Percentiles rank a stretch among this genome's conserved stretches.
phyloP scores from a whole-genome alignment of 2,113 vertebrate species.

The Anolis carolinensis region DNA sequence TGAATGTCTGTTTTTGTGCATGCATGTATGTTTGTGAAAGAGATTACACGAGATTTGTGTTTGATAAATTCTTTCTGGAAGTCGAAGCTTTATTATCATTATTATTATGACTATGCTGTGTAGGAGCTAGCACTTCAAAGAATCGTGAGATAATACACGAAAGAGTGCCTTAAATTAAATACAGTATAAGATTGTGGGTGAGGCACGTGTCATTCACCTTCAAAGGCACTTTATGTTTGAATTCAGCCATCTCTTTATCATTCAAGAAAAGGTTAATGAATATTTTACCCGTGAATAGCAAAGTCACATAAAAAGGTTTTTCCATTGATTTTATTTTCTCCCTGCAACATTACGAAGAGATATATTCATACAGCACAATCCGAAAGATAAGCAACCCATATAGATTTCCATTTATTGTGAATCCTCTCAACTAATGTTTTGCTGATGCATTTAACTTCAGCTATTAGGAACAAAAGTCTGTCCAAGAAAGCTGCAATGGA shows the following conservation, averaged over 20 bases:
- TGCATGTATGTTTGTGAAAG: no score
- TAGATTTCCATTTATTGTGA: background rate
- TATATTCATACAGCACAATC: background rate
- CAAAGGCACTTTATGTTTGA: background rate
- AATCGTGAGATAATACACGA: background rate
- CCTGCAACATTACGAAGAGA: background rate
- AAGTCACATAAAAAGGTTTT: conserved; percentile 11
- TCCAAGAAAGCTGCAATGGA: background rate
- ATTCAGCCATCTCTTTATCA: background rate
- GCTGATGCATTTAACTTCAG: background rate
- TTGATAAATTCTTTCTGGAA: background rate
- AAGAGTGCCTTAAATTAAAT: background rate
- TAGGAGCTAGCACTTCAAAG: background rate
- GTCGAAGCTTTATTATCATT: no score
- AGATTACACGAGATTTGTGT: accelerated
- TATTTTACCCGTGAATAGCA: conserved; percentile 16
- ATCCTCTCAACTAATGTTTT: background rate
- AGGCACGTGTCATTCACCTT: accelerated
- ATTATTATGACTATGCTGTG: background rate
- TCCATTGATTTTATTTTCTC: background rate
- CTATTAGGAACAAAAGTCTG: background rate
- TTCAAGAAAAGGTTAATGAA: conserved; percentile 12
- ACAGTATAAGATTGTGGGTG: background rate
- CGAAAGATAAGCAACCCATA: conserved; percentile 8
- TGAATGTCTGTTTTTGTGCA: background rate